Conservation (phyloP, 1,140 invertebrate species). For the Neelides sp. region DNA sequence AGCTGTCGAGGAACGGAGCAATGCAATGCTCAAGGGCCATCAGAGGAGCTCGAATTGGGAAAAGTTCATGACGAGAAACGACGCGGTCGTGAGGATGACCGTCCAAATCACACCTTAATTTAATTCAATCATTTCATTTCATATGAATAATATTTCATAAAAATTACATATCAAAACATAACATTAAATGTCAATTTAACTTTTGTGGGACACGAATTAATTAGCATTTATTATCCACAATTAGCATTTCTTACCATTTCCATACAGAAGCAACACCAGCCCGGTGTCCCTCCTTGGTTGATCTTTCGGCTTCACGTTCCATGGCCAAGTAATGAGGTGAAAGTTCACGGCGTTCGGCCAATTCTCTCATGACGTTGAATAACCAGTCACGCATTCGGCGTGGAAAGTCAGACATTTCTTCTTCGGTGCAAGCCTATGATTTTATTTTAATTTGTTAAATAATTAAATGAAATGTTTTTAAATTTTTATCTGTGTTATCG, state of each 20-base stretch:
- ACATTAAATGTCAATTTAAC: too few relatives aligned
- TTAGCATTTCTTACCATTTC: too few relatives aligned
- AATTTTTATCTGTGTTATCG: neutral
- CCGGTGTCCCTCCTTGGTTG: constrained; percentile 57
- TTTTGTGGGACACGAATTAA: too few relatives aligned
- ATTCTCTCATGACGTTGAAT: constrained; percentile 88
- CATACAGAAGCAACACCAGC: constrained; percentile 87
- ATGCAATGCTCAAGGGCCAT: constrained; percentile 89
- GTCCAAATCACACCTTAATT: constrained; percentile 88
- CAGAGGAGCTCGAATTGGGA: constrained; percentile 81
- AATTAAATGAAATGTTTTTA: neutral
- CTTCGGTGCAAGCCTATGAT: constrained; percentile 55
- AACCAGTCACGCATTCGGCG: constrained; percentile 91
- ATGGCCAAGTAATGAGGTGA: constrained; percentile 69
- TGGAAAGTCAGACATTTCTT: constrained; percentile 80
- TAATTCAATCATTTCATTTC: too few relatives aligned
- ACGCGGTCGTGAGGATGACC: constrained; percentile 36
- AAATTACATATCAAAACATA: too few relatives aligned
- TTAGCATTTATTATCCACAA: too few relatives aligned
- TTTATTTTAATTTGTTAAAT: neutral
- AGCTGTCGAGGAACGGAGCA: constrained; percentile 81
- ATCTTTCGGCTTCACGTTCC: constrained; percentile 69
- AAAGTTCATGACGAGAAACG: constrained; percentile 83
- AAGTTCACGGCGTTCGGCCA: constrained; percentile 76
- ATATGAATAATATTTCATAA: too few relatives aligned